These are phyloP conservation scores for Rotaria macrura DNA, from an alignment of 2,888 invertebrate species.

Conservation along the genomic window DNA sequence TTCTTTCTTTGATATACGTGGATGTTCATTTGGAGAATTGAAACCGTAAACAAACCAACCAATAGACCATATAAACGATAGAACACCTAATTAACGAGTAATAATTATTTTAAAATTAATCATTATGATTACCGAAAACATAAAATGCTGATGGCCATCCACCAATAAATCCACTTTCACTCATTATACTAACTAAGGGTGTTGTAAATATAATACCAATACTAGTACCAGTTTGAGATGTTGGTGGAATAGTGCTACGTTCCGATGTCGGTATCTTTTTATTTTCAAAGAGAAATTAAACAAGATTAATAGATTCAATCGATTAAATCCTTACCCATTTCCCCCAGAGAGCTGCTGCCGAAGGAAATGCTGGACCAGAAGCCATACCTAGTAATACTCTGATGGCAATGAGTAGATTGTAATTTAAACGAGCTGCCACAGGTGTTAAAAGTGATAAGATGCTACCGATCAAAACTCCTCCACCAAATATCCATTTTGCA, in stretches of 20 bases:
- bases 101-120: too few species aligned
- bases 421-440: background rate
- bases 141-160: background rate
- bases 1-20: background rate
- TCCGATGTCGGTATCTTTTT: background rate
- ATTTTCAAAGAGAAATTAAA: background rate
- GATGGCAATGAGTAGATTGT: background rate
- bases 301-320: background rate
- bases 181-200: background rate
- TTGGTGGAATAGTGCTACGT: background rate
- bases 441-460: slow-evolving; percentile 20
- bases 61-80: too few species aligned
- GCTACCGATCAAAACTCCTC: slow-evolving; percentile 18
- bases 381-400: slow-evolving; percentile 21
- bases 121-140: background rate
- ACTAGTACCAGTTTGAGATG: background rate
- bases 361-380: background rate
- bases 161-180: background rate
- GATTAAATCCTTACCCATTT: background rate
- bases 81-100: background rate
- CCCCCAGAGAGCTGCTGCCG: background rate
- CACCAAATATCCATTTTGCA: slow-evolving; percentile 15
- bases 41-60: background rate
- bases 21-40: background rate
- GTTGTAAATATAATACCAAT: background rate